Base-by-base conservation (phyloP, 2,113 vertebrate species). In the Cyanoderma ruficeps region DNA sequence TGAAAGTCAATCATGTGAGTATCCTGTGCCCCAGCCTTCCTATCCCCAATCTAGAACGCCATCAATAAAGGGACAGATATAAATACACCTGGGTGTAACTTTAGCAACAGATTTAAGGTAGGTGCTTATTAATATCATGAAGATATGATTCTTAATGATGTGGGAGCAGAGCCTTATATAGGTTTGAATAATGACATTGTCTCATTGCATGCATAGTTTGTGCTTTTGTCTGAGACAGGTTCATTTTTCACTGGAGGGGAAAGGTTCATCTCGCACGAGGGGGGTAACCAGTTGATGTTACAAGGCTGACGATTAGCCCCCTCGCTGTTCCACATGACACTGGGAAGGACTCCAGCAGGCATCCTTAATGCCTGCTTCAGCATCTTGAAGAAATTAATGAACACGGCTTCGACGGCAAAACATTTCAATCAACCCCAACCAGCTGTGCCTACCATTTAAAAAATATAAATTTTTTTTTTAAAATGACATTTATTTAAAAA, bases 361-460 rank as follows among this genome's bases (percentile, higher is more conserved):
- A 98, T 98, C 97, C 98, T 98, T 98, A 98, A 98, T 98, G 97
- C 98, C 98, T 98, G 97, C 97, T 98, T 98, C 98, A 98, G 98
- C 98, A 98, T 98, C 98, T 98, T 98, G 97, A 98, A 98, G 97
- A 98, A 98, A 98, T 98, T 98, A 98, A 98, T 98, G 98, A 98
- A 98, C 98, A 97, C 97, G 94, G 98, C 97, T 98, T 98, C 97
- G 96, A 98, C 98, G 97, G 98, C 98, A 98, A 98, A 98, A 98
- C 98, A 98, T 98, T 98, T 98, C 98, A 98, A 98, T 98, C 98
- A 98, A 98, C 97, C 97, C 96, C 97, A 98, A 98, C 97, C 97
- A 98, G 98, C 98, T 98, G 97, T 98, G 98, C 97, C 97, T 97
- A 97, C 96, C 96, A 92, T 91, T 90, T 93, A 89, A 97, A 97